Percentiles rank a stretch among this genome's conserved stretches.
Conservation (phyloP, 2,113 vertebrate species). For the Petaurus breviceps region DNA sequence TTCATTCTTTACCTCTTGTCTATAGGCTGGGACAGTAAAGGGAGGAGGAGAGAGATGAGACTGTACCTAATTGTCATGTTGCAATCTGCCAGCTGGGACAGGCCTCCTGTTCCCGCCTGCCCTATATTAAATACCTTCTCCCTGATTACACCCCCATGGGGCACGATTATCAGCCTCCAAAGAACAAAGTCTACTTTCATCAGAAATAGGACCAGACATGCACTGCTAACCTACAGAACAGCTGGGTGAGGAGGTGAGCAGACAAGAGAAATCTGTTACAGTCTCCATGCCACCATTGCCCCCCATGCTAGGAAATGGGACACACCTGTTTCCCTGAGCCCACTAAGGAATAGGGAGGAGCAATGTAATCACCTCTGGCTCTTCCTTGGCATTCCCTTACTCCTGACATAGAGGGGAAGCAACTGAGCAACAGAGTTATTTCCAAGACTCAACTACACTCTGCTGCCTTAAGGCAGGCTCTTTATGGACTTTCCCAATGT, state of each 20-base stretch:
- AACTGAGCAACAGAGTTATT: background rate
- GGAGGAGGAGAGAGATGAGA: constrained; percentile 78
- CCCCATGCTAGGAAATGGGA: background rate
- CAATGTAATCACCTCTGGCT: constrained; percentile 1
- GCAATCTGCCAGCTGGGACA: constrained; percentile 85
- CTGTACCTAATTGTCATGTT: constrained; percentile 86
- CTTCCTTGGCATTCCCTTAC: constrained; percentile 3
- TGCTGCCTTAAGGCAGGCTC: constrained; percentile 1
- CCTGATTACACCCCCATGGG: constrained; percentile 88
- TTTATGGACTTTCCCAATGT: background rate
- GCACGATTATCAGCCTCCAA: constrained; percentile 87
- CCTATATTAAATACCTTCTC: constrained; percentile 88
- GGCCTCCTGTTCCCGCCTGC: constrained; percentile 87
- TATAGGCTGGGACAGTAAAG: constrained; percentile 27
- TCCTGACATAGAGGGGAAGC: background rate
- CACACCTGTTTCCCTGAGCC: background rate
- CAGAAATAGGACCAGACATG: constrained; percentile 85
- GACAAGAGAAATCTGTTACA: background rate
- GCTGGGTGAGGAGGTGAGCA: constrained; percentile 79
- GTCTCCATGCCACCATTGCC: background rate
- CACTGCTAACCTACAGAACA: constrained; percentile 82
- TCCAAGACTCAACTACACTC: background rate
- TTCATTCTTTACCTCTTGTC: constrained; percentile 71
- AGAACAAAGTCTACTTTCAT: constrained; percentile 90
- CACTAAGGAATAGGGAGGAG: background rate